phyloP scores from a whole-genome alignment of 2,797 vertebrate species.

The Halcyon chelicuti region DNA sequence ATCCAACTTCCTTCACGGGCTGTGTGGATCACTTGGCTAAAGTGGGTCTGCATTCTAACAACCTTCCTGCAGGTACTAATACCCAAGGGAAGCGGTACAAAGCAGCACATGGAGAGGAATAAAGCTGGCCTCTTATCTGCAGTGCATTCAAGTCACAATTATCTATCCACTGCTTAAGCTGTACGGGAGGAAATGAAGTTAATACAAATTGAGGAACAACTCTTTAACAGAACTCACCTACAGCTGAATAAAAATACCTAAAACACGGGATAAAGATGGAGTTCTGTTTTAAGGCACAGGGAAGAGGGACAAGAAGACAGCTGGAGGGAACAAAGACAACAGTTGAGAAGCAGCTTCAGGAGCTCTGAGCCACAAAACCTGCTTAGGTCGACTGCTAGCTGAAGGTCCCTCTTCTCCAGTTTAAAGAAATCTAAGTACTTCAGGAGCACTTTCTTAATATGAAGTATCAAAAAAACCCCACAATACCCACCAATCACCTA shows the following conservation, averaged over 20 bases:
- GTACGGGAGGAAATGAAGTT: not conserved
- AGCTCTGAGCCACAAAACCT: not conserved
- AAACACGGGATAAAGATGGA: not conserved
- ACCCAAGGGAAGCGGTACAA: not conserved
- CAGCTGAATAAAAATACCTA: not conserved
- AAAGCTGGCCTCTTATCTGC: not conserved
- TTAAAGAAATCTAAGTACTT: not conserved
- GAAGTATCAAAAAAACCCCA: not conserved
- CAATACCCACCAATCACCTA: not conserved
- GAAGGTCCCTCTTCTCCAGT: not conserved
- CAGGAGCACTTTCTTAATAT: not conserved
- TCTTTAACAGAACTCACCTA: not conserved
- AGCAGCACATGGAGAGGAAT: not conserved
- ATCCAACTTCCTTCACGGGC: not conserved
- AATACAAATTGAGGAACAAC: not conserved
- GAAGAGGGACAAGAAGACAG: accelerated
- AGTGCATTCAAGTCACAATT: not conserved
- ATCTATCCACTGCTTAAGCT: not conserved
- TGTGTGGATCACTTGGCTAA: not conserved
- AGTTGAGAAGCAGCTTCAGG: not conserved
- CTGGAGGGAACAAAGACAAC: not conserved
- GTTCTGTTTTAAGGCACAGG: not conserved
- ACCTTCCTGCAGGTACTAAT: not conserved
- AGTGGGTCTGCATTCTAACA: not conserved
- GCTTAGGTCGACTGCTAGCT: not conserved